phyloP scores from a whole-genome alignment of 2,888 invertebrate species.

The Formica aserva region DNA sequence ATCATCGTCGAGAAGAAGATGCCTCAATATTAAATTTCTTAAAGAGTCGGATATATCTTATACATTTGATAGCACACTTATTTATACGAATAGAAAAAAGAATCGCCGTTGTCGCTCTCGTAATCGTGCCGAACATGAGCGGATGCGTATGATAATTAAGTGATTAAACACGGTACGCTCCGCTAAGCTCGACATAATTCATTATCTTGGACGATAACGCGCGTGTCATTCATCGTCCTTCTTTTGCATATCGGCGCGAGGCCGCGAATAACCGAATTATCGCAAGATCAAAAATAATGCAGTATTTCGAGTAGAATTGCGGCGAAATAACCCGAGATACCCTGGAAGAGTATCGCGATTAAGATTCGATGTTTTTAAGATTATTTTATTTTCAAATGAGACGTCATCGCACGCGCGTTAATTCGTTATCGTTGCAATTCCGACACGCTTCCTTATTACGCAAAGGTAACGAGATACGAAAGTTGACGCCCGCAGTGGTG shows the following conservation, averaged over 20 bases:
- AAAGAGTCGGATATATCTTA: not conserved
- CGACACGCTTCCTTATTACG: not conserved
- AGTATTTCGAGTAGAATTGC: not conserved
- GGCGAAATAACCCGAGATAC: not conserved
- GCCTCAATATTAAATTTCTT: not conserved
- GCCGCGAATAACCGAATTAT: not conserved
- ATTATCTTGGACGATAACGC: slow-evolving; percentile 17
- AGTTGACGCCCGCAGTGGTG: not conserved
- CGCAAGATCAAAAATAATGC: not conserved
- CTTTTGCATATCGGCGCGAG: not conserved
- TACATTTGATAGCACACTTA: not conserved
- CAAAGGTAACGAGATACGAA: not conserved
- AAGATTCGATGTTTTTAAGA: not conserved
- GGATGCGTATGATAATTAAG: slow-evolving; percentile 17
- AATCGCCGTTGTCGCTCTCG: not conserved
- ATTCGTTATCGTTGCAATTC: not conserved
- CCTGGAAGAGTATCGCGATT: not conserved
- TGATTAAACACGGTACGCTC: slow-evolving; percentile 11
- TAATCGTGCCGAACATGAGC: not conserved
- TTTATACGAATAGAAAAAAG: not conserved
- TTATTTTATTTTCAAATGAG: not conserved
- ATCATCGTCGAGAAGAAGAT: slow-evolving; percentile 65
- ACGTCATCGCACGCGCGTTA: not conserved
- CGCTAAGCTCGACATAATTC: slow-evolving; percentile 3
- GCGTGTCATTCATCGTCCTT: slow-evolving; percentile 1